Conservation (phyloP, 2,113 vertebrate genomes). For the Cnemophilus loriae region DNA sequence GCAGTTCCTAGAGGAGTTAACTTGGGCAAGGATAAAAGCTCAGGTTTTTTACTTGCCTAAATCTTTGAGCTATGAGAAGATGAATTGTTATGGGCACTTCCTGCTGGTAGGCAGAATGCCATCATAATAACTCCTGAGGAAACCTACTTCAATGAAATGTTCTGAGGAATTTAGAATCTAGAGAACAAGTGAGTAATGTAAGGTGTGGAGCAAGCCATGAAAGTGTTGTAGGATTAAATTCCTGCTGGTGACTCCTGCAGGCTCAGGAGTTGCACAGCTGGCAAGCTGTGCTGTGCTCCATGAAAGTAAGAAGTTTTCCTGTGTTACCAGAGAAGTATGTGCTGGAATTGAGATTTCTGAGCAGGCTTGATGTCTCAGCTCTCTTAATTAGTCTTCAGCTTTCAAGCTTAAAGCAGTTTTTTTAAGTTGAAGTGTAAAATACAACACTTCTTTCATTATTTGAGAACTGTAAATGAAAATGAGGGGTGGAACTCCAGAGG, state of each 20-base stretch:
- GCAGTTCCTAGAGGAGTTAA: neutral
- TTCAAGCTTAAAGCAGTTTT: neutral
- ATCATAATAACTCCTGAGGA: neutral
- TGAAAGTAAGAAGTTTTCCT: neutral
- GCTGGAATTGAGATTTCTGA: neutral
- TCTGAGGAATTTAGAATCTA: neutral
- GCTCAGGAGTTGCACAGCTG: neutral
- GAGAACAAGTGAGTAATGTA: neutral
- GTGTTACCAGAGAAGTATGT: neutral
- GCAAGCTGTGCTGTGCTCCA: neutral
- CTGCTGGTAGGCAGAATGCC: neutral
- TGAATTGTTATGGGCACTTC: neutral
- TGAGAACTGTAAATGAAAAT: neutral
- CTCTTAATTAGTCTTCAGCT: neutral
- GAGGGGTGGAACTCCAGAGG: neutral
- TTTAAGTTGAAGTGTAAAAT: neutral
- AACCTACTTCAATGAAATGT: neutral
- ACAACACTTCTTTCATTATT: fast-evolving
- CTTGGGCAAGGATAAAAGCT: neutral
- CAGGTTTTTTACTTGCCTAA: neutral
- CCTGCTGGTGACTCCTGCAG: neutral
- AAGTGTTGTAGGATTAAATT: neutral
- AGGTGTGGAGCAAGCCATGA: neutral
- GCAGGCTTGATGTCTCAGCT: neutral
- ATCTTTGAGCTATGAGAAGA: neutral